Evolutionary conservation across 1,140 invertebrate species (phyloP), one percentile per base, ranked within the genome.

Genomic region (Diabrotica virgifera): DNA sequence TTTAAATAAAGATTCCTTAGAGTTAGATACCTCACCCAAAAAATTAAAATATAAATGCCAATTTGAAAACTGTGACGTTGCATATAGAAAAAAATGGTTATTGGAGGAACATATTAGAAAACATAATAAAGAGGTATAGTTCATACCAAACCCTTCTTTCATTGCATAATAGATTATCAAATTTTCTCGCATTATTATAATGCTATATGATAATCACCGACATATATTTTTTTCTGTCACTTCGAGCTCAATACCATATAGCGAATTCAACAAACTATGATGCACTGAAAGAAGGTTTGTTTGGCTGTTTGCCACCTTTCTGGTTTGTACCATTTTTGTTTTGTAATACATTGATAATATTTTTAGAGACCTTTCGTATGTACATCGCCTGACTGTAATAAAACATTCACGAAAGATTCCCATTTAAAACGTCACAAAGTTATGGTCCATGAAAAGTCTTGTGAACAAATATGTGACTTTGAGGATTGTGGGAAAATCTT

Each of bases 371-470:
- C 78, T 14, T 82, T 79, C 74, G 37, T 62, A 50, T 83, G 82
- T 68, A 63, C 73, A 62, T 73, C 74, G 66, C 64, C 65, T 59
- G 76, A 77, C 46, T 84, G 82, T 74, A 61, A 50, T n/a, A 83
- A 82, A 72, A 67, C 78, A 58, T 84, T 83, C 61, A 79, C 81
- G 36, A 81, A 76, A 65, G 80, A 78, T 64, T 80, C 79, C 65
- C 82, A 83, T 71, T 77, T 84, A 54, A 74, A 76, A 61, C 74
- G 82, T 9, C 82, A 84, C 64, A 76, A 80, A 64, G 78, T 76
- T 55, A 77, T 55, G 59, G 70, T 70, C 38, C 76, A 79, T 59
- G 59, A 65, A 52, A 53, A 59, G 35, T 36, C 38, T 37, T 36
- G 67, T 10, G 59, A 54, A 56, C n/a, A 62, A 13, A 38, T 36